Evolutionary conservation across 53 echinoderm and acorn worm genomes (phyloP), one percentile per base, ranked within the genome.

Genomic region (Actinopyga echinites): DNA sequence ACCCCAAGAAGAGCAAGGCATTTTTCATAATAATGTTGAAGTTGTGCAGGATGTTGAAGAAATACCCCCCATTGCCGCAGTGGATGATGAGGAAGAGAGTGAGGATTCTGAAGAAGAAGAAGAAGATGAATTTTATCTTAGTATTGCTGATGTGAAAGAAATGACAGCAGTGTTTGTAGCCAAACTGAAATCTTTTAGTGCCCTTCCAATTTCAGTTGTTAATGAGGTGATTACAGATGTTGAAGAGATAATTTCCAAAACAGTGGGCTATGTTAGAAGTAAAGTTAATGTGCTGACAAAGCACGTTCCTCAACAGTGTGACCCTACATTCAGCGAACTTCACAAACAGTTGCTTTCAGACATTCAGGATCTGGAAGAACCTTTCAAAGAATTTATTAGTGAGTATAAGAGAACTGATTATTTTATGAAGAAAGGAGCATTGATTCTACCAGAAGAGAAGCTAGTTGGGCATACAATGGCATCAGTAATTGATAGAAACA

Each of bases 401-500:
- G 67, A 67, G 38, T 67, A 34, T 22, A 13, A 34, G 38, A 67
- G 67, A 67, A 67, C 34, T 34, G 67, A 67, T 67, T 67, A 67
- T 34, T 67, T 67, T 67, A 28, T 13, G n/a, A 32, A 67, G 32
- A 69, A 84, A 69, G 64, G 84, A 64, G 57, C 49, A 54, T 69
- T 84, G 30, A 29, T 63, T 33, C 32, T 64, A 55, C 67, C 67
- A 34, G 15, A 67, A 37, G 30, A 64, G 24, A 84, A 69, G 57
- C 37, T 84, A 34, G 55, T 84, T 68, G 71, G 71, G 55, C 68
- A 68, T 25, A 56, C 34, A 62, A 54, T 84, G 57, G 68, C 40
- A 30, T 37, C 84, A 30, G 64, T 25, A 69, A 34, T 84, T 35
- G 84, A 84, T 84, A 53, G 32, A 55, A 53, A 56, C 43, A 84